Conservation (phyloP, 2,888 invertebrate species). For the Melipona bicolor region DNA sequence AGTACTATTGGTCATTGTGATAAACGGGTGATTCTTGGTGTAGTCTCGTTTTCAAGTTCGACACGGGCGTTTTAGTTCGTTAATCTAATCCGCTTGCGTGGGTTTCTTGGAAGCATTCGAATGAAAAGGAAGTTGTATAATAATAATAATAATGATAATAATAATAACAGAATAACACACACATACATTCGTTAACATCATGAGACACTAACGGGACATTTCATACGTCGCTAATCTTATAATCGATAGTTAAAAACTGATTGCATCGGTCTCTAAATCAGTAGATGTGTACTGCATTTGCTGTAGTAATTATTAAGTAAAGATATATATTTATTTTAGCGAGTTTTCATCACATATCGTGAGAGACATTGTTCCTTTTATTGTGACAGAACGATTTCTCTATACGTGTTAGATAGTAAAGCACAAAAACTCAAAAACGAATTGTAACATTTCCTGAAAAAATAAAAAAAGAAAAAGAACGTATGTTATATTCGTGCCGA, state of each 20-base stretch:
- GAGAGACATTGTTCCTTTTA: constrained; percentile 22
- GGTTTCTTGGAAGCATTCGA: constrained; percentile 14
- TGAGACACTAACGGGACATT: constrained; percentile 3
- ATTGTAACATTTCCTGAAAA: background rate
- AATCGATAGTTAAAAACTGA: constrained; percentile 36
- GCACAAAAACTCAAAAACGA: background rate
- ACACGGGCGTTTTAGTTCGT: constrained; percentile 56
- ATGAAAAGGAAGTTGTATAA: constrained; percentile 18
- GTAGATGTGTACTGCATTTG: constrained; percentile 19
- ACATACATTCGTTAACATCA: constrained; percentile 8
- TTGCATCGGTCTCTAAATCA: constrained; percentile 30
- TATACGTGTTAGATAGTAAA: background rate
- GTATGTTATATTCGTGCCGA: background rate
- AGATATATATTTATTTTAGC: constrained; percentile 58
- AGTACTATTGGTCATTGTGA: constrained; percentile 11
- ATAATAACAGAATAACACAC: background rate
- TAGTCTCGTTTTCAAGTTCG: constrained; percentile 12
- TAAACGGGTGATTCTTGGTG: background rate
- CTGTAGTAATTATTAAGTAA: constrained; percentile 43
- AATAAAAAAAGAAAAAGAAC: background rate
- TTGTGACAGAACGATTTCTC: constrained; percentile 14
- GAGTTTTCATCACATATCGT: constrained; percentile 35
- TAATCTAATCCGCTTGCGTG: constrained; percentile 31
- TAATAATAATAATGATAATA: background rate
- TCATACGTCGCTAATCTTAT: constrained; percentile 16